Evolutionary conservation across 1,140 invertebrate genomes (phyloP).

Genomic region (Saccostrea echinata): DNA sequence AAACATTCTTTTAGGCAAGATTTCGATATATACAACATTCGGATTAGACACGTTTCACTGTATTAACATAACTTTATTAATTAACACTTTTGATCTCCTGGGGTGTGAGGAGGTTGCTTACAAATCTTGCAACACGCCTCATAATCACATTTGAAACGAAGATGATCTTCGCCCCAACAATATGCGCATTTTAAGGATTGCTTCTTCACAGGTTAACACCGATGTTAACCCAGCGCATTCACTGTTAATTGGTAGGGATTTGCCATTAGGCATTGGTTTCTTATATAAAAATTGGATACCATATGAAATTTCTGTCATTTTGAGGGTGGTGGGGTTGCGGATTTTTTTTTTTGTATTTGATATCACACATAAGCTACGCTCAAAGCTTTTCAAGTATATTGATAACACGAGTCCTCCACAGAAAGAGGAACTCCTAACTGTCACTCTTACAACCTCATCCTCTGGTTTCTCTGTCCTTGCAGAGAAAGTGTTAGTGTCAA

Average conservation of each 20-base stretch:
- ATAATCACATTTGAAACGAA: not conserved
- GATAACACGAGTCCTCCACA: not conserved
- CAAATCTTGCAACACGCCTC: slow-evolving; percentile 30
- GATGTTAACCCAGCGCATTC: slow-evolving; percentile 22
- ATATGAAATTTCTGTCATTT: slow-evolving; percentile 20
- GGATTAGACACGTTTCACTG: too few species aligned
- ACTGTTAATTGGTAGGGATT: slow-evolving; percentile 1
- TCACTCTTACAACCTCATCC: not conserved
- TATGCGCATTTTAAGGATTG: not conserved
- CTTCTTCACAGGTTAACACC: not conserved
- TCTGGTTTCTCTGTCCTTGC: not conserved
- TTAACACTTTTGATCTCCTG: not conserved
- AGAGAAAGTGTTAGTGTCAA: slow-evolving; percentile 29
- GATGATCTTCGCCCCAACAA: slow-evolving; percentile 20
- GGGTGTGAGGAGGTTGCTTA: not conserved
- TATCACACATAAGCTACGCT: not conserved
- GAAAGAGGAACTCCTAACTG: not conserved
- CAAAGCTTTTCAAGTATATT: not conserved
- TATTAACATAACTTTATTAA: too few species aligned
- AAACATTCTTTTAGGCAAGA: too few species aligned
- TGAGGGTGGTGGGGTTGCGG: too few species aligned
- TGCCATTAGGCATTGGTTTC: not conserved
- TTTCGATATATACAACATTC: too few species aligned
- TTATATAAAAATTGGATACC: slow-evolving; percentile 9
- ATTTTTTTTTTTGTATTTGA: slow-evolving; percentile 9